Percentiles rank a stretch among this genome's conserved stretches.
Evolutionary conservation across 2,113 vertebrate species (phyloP).

Genomic region (Erythrolamprus reginae): DNA sequence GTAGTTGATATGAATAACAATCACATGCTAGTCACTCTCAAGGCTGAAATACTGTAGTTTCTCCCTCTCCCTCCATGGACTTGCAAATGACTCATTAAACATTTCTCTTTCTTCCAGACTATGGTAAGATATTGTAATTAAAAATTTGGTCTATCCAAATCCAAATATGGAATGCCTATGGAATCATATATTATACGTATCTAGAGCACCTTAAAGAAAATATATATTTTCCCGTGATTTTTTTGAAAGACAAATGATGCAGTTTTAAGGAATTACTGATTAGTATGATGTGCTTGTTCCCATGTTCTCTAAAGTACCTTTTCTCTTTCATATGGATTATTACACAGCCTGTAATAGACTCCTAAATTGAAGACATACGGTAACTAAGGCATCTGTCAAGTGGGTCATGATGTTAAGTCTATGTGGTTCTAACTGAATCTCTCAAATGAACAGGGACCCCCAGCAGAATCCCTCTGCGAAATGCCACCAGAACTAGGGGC

Average conservation of each 20-base stretch:
- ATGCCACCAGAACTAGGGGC: neutral
- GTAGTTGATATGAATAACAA: neutral
- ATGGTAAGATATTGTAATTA: neutral
- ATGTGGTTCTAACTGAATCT: neutral
- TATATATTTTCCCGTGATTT: neutral
- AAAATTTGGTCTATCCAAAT: neutral
- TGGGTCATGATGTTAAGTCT: neutral
- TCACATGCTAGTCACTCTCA: neutral
- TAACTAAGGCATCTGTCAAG: neutral
- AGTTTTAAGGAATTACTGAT: neutral
- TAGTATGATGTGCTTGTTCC: neutral
- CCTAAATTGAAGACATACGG: too few species aligned
- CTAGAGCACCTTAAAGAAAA: neutral
- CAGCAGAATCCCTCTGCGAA: neutral
- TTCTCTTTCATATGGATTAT: neutral
- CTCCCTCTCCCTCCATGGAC: neutral
- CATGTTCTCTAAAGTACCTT: neutral
- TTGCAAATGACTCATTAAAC: neutral
- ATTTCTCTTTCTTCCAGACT: neutral
- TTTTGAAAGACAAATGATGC: neutral
- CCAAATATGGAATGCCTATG: neutral
- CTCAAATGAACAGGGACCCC: neutral
- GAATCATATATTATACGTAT: neutral
- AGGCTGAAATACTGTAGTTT: neutral
- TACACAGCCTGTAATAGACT: neutral